These are phyloP conservation scores for Struthidea cinerea DNA, from an alignment of 2,113 vertebrate species.

Conservation along the genomic window DNA sequence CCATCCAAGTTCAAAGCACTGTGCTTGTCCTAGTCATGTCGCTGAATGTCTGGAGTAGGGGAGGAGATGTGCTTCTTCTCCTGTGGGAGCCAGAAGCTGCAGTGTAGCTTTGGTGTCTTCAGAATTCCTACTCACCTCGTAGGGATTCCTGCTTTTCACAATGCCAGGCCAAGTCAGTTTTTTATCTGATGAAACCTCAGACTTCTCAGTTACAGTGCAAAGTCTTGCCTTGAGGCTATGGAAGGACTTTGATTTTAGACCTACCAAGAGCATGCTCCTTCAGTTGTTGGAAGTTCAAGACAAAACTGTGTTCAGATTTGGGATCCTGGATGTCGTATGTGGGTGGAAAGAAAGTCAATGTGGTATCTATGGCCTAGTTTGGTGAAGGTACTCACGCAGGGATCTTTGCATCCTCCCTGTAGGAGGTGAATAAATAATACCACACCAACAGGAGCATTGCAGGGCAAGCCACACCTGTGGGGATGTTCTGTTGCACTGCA, in stretches of 20 bases:
- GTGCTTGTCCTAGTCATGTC: neutral
- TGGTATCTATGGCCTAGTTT: neutral
- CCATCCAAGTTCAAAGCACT: neutral
- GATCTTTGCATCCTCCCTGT: neutral
- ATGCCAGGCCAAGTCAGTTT: neutral
- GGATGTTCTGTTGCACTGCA: neutral
- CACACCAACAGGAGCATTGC: neutral
- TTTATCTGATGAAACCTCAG: neutral
- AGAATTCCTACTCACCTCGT: fast-evolving
- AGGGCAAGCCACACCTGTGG: no score
- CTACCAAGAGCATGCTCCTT: neutral
- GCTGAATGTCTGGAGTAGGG: neutral
- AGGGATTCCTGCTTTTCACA: neutral
- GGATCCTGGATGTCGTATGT: neutral
- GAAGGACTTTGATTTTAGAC: neutral
- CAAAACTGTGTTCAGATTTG: neutral
- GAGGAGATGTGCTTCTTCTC: neutral
- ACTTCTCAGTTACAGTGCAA: neutral
- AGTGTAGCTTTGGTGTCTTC: neutral
- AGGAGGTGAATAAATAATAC: neutral
- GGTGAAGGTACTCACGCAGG: neutral
- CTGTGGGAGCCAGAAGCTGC: neutral
- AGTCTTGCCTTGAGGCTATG: neutral
- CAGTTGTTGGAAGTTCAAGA: neutral
- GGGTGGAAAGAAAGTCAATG: neutral